Base-by-base conservation (phyloP, 2,797 vertebrate species). In the Acipenser ruthenus region DNA sequence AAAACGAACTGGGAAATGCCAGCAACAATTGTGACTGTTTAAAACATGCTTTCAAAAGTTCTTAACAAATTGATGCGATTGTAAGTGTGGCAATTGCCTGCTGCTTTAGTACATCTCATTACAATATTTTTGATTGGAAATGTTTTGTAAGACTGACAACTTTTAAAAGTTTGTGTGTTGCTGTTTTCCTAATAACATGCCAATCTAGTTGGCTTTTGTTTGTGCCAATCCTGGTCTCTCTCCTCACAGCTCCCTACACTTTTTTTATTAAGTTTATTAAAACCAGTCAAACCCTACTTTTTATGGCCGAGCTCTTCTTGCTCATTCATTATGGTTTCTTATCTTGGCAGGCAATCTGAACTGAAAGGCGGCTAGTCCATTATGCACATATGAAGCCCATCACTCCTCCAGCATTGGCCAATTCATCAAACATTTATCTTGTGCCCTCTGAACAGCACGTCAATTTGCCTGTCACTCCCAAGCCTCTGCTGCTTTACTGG, bases 351-450 rank as follows among this genome's bases (percentile, higher is more conserved):
- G 88, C 85, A 75, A 91, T 95, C 89, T 83, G 84, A 89, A 87
- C 83, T 86, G 88, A 87, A 87, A 85, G 85, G 87, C 90, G 88
- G 90, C 89, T 88, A 86, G 86, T 92, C 91, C 87, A 94, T 95
- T 95, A 93, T 91, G 90, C 89, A 93, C 93, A 93, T 90, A 92
- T 89, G 91, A 93, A 92, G 87, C 87, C 91, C 91, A 93, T 94
- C 91, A 88, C 79, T 88, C 88, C 81, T 83, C 74, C 74, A 83
- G 84, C 91, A 91, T 89, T 93, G 91, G 90, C 91, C 90, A 90
- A 93, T 95, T 94, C 91, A 94, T 96, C 93, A 94, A 91, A 91
- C 90, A 90, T 94, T 94, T 95, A 94, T 95, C 90, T 91, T 90
- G 90, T 93, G 90, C 90, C 91, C 89, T 92, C 87, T 92, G 88